Percentiles rank a stretch among this genome's conserved stretches.
phyloP scores from a whole-genome alignment of 2,888 invertebrate genomes.

The Pterostichus madidus region DNA sequence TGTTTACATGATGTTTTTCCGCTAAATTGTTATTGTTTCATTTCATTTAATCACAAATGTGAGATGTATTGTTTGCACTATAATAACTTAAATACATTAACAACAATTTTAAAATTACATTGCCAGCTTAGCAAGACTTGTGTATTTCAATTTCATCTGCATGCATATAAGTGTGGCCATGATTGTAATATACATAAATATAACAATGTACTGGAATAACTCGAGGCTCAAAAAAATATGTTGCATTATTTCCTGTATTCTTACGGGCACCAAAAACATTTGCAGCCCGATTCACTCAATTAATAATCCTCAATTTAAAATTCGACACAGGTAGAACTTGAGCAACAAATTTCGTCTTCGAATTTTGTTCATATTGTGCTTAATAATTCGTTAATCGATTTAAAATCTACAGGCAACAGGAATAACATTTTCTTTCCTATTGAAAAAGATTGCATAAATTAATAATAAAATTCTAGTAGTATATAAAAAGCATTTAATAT shows the following conservation, averaged over 20 bases:
- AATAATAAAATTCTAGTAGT: background rate
- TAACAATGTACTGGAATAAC: slow-evolving; percentile 57
- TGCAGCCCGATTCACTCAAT: background rate
- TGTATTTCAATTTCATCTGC: slow-evolving; percentile 56
- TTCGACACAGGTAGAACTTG: slow-evolving; percentile 22
- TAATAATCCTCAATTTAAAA: background rate
- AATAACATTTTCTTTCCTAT: background rate
- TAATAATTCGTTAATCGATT: slow-evolving; percentile 4
- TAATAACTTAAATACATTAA: slow-evolving; percentile 63
- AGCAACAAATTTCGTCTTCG: slow-evolving; percentile 5
- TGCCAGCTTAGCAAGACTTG: slow-evolving; percentile 53
- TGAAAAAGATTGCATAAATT: background rate
- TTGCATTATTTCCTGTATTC: slow-evolving; percentile 52
- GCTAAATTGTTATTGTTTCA: slow-evolving; percentile 23
- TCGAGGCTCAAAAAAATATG: slow-evolving; percentile 50
- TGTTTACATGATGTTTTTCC: slow-evolving; percentile 22
- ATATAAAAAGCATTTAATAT: background rate
- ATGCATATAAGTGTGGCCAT: slow-evolving; percentile 66
- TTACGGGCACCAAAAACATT: slow-evolving; percentile 11
- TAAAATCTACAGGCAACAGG: background rate
- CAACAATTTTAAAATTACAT: slow-evolving; percentile 47
- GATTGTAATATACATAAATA: slow-evolving; percentile 60
- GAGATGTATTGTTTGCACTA: slow-evolving; percentile 64
- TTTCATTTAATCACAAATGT: slow-evolving; percentile 39
- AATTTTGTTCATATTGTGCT: slow-evolving; percentile 39